Evolutionary conservation across 2,888 invertebrate species (phyloP), one percentile per base, ranked within the genome.

Genomic region (Drosophila prostipennis): DNA sequence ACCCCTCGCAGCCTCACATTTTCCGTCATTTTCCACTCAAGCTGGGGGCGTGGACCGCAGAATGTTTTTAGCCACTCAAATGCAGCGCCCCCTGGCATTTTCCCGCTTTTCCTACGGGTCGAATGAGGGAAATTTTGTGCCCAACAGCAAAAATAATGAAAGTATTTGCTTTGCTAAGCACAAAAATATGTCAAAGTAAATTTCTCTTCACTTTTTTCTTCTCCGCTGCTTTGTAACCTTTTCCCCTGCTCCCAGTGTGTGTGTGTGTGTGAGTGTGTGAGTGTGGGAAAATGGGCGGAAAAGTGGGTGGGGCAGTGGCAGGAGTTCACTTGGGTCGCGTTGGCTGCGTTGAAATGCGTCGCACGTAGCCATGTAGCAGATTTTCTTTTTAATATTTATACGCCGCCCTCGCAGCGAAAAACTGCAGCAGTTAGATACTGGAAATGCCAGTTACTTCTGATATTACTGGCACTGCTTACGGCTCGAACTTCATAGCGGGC

Each of bases 161-260:
- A 82, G 86, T 89, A 89, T 89, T 89, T 89, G 87, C 84, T 89
- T 87, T 84, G 86, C 77, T 87, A 89, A 89, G 89, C 89, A 89
- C 85, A 89, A 89, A 86, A 87, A 87, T 89, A 89, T 84, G 88
- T 89, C 84, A 86, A 87, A 86, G 87, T 76, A 89, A 86, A 87
- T 89, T 89, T 89, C 86, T 79, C 72, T 85, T 89, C 72, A 87
- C 85, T 87, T 82, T 51, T 48, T 54, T 13, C 53, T 56, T 32
- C 11, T 7, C 6, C 26, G 45, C 70, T 64, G 64, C 51, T 53
- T 64, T 56, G 56, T 71, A 86, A 82, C 86, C 86, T 72, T 83
- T 70, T 13, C 34, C 34, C 52, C 45, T 45, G 23, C 29, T 14
- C 14, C 39, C 1, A 43, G 54, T 19, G 39, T 26, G 29, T 29